Conservation (phyloP, 2,797 vertebrate genomes). For the Periophthalmus magnuspinnatus region DNA sequence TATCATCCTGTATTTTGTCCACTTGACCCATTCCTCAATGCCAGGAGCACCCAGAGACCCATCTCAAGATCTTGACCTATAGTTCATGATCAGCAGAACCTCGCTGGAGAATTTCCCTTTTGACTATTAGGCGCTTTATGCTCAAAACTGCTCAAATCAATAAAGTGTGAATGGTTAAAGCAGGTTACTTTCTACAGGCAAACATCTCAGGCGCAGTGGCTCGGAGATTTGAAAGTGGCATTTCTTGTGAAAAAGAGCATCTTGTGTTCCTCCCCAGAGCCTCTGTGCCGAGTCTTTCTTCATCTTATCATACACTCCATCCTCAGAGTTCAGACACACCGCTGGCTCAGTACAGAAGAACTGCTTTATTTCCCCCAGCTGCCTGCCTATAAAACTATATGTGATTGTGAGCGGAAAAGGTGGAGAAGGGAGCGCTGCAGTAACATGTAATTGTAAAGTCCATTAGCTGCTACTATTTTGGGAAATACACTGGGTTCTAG, state of each 20-base stretch:
- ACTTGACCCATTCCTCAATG: not conserved
- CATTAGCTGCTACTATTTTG: conserved; percentile 49
- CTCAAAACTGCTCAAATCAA: not conserved
- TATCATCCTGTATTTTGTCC: not conserved
- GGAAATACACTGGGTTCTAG: conserved; percentile 43
- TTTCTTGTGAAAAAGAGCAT: conserved; percentile 66
- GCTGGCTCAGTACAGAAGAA: conserved; percentile 50
- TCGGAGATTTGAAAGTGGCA: conserved; percentile 59
- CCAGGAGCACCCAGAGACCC: no score
- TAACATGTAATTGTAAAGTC: conserved; percentile 51
- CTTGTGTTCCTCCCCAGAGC: conserved; percentile 54
- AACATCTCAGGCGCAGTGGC: conserved; percentile 38
- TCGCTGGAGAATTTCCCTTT: not conserved
- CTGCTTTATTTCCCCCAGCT: conserved; percentile 56
- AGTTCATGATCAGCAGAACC: no score
- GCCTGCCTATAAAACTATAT: conserved; percentile 36
- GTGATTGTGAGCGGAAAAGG: conserved; percentile 12
- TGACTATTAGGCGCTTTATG: not conserved
- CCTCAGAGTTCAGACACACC: conserved; percentile 57
- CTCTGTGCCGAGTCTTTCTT: conserved; percentile 48
- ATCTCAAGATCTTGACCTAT: no score
- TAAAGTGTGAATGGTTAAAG: conserved; percentile 38
- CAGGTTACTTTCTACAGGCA: conserved; percentile 57
- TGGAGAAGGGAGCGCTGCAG: conserved; percentile 33
- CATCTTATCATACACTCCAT: conserved; percentile 64